A percentile compares a stretch with the other conserved stretches of the same genome.
These are phyloP conservation scores for Actenoides lindsayi DNA, from an alignment of 2,113 vertebrate genomes.

Conservation along the genomic window DNA sequence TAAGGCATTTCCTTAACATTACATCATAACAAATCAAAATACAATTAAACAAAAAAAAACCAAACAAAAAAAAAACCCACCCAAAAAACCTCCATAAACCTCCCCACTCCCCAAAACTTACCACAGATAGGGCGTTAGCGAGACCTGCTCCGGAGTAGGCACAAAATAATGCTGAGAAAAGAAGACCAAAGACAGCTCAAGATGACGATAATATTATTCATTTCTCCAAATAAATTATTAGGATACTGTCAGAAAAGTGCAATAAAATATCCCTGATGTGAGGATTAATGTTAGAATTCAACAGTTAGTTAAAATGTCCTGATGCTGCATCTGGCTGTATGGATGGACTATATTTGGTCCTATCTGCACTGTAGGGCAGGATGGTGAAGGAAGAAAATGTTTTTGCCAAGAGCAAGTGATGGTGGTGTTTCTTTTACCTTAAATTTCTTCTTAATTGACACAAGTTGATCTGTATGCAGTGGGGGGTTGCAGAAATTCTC, in stretches of 20 bases:
- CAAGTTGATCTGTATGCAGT: neutral
- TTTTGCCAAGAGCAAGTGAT: neutral
- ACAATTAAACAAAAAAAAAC: neutral
- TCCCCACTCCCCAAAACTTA: constrained; percentile 57
- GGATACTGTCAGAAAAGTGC: neutral
- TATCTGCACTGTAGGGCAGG: neutral
- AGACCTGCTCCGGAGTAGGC: constrained; percentile 89
- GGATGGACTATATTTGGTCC: neutral
- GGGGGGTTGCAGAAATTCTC: neutral
- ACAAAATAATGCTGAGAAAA: constrained; percentile 82
- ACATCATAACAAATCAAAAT: neutral
- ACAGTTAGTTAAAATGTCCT: neutral
- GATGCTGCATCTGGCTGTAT: rapidly evolving
- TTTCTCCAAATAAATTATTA: neutral
- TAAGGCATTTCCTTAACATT: neutral
- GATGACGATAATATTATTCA: neutral
- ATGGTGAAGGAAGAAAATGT: neutral
- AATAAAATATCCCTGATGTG: neutral
- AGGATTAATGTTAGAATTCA: neutral
- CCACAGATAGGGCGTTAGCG: constrained; percentile 83
- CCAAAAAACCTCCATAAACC: rapidly evolving
- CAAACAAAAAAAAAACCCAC: too few relatives aligned
- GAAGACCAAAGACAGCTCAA: neutral
- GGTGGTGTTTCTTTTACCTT: neutral
- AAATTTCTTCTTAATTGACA: neutral